Evolutionary conservation across 2,888 invertebrate species (phyloP), one percentile per base, ranked within the genome.

Genomic region (Rhagophthalmus giganteus): DNA sequence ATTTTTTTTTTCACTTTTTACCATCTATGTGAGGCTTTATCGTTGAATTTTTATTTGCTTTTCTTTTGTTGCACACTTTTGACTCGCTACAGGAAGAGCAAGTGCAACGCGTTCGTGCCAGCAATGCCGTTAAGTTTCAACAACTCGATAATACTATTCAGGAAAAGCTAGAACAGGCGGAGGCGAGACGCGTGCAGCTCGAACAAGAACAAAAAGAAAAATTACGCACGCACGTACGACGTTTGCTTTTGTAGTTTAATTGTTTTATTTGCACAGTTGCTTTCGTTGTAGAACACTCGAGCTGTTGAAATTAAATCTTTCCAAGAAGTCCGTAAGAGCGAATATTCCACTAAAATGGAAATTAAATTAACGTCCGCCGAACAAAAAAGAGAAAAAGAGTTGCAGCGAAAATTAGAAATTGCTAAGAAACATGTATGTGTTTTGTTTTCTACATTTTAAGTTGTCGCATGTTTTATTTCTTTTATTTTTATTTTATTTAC

Each of bases 351-450:
- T 66, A 77, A 79, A 64, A 68, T 79, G 54, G 77, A 77, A 76
- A 85, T 81, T 70, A 91, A 90, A 77, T 81, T 91, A 69, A 85
- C 84, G 65, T 81, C 85, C 60, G 90, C 90, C 57, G 88, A 90
- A 76, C 84, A 84, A 74, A 92, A 92, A 73, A 82, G 92, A 62
- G 88, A 89, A 74, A 86, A 86, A 75, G 90, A 90, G 76, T 83
- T 91, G 58, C 87, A 88, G 78, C 88, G 87, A 77, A 88, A 89
- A 79, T 80, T 92, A 74, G 90, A 91, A 74, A 85, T 84, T 74
- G 85, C 87, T 70, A 88, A 88, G 76, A 87, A 88, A 77, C 87
- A 88, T 81, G 91, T 91, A 83, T 11, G n/a, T n/a, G n/a, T n/a
- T n/a, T n/a, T n/a, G n/a, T n/a, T n/a, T n/a, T n/a, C n/a, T n/a